These are phyloP conservation scores for Ornithoptera alexandrae DNA, from an alignment of 2,888 invertebrate species.

Conservation along the genomic window DNA sequence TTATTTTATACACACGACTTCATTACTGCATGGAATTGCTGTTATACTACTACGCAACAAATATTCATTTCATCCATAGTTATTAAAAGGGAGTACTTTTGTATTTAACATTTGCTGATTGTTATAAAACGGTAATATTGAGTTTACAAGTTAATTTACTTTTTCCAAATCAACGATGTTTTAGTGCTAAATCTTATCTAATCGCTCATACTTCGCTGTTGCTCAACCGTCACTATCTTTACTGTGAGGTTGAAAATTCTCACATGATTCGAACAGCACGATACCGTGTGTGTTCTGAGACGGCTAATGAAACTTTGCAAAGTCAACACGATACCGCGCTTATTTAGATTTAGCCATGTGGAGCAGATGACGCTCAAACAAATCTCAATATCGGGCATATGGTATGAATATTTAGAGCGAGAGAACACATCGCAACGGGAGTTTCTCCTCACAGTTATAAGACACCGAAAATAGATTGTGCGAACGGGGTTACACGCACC, in stretches of 20 bases:
- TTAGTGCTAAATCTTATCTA: conserved; percentile 25
- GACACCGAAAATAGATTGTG: conserved; percentile 80
- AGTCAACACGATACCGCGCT: conserved; percentile 66
- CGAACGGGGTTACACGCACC: conserved; percentile 80
- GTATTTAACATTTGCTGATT: background rate
- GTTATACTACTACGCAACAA: background rate
- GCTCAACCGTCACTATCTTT: conserved; percentile 36
- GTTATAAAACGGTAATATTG: background rate
- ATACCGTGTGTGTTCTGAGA: conserved; percentile 68
- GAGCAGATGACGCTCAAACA: conserved; percentile 77
- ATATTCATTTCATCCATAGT: background rate
- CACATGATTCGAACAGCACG: conserved; percentile 64
- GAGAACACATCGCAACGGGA: conserved; percentile 63
- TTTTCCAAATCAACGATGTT: background rate
- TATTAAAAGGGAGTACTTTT: background rate
- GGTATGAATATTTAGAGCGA: conserved; percentile 77
- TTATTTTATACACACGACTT: conserved; percentile 26
- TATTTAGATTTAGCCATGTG: conserved; percentile 70
- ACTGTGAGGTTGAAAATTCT: conserved; percentile 46
- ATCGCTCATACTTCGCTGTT: conserved; percentile 33
- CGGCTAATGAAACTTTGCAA: conserved; percentile 73
- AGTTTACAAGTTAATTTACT: background rate
- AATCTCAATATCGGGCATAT: conserved; percentile 77
- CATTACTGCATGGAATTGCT: conserved; percentile 27
- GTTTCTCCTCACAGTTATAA: conserved; percentile 75